These are phyloP conservation scores for Drosophila lacicola DNA, from an alignment of 2,888 invertebrate genomes.

Conservation along the genomic window DNA sequence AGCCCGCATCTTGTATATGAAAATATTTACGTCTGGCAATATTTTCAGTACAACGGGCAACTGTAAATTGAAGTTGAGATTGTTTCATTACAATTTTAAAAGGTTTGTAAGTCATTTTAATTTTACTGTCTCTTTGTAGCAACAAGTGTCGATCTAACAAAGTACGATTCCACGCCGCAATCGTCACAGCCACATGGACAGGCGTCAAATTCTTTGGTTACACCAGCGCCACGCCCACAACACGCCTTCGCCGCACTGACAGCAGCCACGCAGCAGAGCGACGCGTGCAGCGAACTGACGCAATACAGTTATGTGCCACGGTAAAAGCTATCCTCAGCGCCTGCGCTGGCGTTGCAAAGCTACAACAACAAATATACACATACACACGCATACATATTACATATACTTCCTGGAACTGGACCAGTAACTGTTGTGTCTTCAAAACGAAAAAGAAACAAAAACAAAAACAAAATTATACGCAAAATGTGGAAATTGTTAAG, in stretches of 20 bases:
- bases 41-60: no score
- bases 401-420: slow-evolving; percentile 85
- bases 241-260: slow-evolving; percentile 68
- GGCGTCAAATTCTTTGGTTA: slow-evolving; percentile 39
- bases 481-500: slow-evolving; percentile 52
- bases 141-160: slow-evolving; percentile 61
- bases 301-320: slow-evolving; percentile 67
- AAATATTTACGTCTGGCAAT: no score
- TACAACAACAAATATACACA: slow-evolving; percentile 24
- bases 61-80: no score
- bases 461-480: slow-evolving; percentile 45
- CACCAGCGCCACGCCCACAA: slow-evolving; percentile 58
- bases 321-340: slow-evolving; percentile 54
- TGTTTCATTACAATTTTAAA: no score
- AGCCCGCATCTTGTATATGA: no score
- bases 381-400: slow-evolving; percentile 55
- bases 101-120: neutral
- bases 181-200: slow-evolving; percentile 26
- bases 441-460: slow-evolving; percentile 69
- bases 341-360: slow-evolving; percentile 28
- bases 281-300: slow-evolving; percentile 63
- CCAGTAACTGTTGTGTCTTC: slow-evolving; percentile 86
- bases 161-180: slow-evolving; percentile 47
- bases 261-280: slow-evolving; percentile 56
- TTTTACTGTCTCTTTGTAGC: slow-evolving; percentile 25